Percentiles rank a stretch among this genome's conserved stretches.
These are phyloP conservation scores for Standfussiana lucernea DNA, from an alignment of 2,888 invertebrate genomes.

Conservation along the genomic window DNA sequence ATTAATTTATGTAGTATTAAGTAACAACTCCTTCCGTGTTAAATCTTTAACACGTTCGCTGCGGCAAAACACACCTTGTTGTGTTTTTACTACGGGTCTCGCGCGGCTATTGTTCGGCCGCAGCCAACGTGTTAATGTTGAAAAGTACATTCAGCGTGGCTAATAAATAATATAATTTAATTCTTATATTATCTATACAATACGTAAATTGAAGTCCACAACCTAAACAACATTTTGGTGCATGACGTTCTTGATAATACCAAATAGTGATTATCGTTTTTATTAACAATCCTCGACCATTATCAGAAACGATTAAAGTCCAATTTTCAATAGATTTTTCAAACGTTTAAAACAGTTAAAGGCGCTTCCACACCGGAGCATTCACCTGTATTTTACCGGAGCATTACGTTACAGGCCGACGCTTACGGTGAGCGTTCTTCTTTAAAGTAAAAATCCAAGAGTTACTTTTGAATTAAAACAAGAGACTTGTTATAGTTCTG, in stretches of 20 bases:
- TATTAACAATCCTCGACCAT: background rate
- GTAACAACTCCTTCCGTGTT: conserved; percentile 26
- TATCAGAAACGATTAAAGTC: background rate
- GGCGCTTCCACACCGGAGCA: too few species aligned
- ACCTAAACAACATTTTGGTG: conserved; percentile 1
- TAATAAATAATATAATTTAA: conserved; percentile 20
- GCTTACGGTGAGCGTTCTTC: too few species aligned
- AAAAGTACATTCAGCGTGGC: conserved; percentile 34
- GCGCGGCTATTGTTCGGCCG: too few species aligned
- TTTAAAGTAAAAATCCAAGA: too few species aligned
- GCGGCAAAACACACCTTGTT: too few species aligned
- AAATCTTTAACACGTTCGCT: too few species aligned
- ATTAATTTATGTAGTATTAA: conserved; percentile 32
- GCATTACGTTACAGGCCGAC: too few species aligned
- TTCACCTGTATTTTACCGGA: too few species aligned
- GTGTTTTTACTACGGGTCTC: too few species aligned
- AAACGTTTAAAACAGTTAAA: background rate
- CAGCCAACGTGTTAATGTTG: too few species aligned
- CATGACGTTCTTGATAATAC: background rate
- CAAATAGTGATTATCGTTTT: background rate
- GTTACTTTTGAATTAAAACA: too few species aligned
- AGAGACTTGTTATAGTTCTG: too few species aligned
- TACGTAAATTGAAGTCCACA: conserved; percentile 32
- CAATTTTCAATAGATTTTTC: background rate
- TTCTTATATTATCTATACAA: conserved; percentile 17